phyloP scores from a whole-genome alignment of 1,140 invertebrate genomes.

The Paracyclopina nana region DNA sequence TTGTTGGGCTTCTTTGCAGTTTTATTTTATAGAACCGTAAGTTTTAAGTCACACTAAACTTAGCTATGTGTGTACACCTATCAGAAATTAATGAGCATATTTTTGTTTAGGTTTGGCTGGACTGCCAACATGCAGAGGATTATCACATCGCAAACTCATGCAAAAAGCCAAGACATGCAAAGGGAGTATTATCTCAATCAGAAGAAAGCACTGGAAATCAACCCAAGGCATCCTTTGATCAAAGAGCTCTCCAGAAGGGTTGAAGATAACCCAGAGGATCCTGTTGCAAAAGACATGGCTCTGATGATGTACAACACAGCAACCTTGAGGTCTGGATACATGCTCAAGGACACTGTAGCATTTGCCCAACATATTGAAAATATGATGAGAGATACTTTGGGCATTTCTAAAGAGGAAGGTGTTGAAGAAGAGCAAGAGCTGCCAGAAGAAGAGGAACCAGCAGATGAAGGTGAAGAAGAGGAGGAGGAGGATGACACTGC shows the following conservation, averaged over 20 bases:
- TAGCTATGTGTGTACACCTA: slow-evolving; percentile 4
- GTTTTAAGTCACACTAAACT: slow-evolving; percentile 6
- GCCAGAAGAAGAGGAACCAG: slow-evolving; percentile 19
- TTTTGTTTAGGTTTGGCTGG: slow-evolving; percentile 42
- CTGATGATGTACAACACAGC: slow-evolving; percentile 70
- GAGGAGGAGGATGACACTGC: slow-evolving; percentile 20
- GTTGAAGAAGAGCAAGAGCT: slow-evolving; percentile 26
- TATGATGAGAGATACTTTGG: slow-evolving; percentile 59
- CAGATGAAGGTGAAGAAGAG: slow-evolving; percentile 20
- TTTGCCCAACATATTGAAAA: slow-evolving; percentile 70
- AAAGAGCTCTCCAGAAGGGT: slow-evolving; percentile 69
- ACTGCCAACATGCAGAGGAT: slow-evolving; percentile 51
- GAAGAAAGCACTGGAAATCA: slow-evolving; percentile 95
- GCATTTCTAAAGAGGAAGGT: slow-evolving; percentile 54
- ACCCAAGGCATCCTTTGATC: slow-evolving; percentile 88
- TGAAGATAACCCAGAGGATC: slow-evolving; percentile 52
- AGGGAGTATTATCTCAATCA: slow-evolving; percentile 71
- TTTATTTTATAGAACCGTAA: too few species aligned
- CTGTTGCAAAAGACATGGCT: slow-evolving; percentile 64
- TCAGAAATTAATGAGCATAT: slow-evolving; percentile 26
- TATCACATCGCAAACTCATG: slow-evolving; percentile 43
- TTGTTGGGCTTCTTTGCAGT: neutral
- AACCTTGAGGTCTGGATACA: slow-evolving; percentile 35
- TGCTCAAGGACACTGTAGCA: slow-evolving; percentile 58
- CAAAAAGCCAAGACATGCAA: slow-evolving; percentile 39